phyloP scores from a whole-genome alignment of 2,113 vertebrate genomes.

The Megaleporinus macrocephalus region DNA sequence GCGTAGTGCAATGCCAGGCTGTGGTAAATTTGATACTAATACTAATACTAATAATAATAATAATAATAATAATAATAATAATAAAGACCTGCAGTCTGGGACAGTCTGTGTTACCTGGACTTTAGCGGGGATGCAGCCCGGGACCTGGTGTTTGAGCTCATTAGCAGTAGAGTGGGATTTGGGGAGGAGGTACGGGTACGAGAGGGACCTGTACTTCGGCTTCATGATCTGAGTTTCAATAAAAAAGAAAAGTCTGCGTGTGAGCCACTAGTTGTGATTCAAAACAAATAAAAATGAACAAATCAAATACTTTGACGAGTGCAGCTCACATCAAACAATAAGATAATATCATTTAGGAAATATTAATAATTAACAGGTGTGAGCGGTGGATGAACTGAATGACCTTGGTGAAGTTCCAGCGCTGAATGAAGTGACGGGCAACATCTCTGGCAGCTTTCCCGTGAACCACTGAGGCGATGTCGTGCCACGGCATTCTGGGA shows the following conservation, averaged over 20 bases:
- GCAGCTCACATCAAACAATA: no score
- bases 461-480: slow-evolving; percentile 90
- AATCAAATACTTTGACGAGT: no score
- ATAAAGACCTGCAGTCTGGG: neutral
- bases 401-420: slow-evolving; percentile 99
- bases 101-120: slow-evolving; percentile 82
- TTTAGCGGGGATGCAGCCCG: slow-evolving; percentile 76
- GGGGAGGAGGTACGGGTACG: slow-evolving; percentile 91
- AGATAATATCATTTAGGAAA: no score
- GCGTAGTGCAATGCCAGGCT: no score
- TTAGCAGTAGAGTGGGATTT: slow-evolving; percentile 89
- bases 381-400: no score
- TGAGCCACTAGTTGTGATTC: no score
- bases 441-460: slow-evolving; percentile 90
- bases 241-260: neutral
- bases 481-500: slow-evolving; percentile 98
- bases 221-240: slow-evolving; percentile 85
- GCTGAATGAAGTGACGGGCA: slow-evolving; percentile 95
- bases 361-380: no score
- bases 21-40: no score
- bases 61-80: no score
- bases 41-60: no score
- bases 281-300: no score
- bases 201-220: slow-evolving; percentile 89
- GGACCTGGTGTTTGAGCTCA: slow-evolving; percentile 86